These are phyloP conservation scores for Synergus itoensis DNA, from an alignment of 2,888 invertebrate species.

Conservation along the genomic window DNA sequence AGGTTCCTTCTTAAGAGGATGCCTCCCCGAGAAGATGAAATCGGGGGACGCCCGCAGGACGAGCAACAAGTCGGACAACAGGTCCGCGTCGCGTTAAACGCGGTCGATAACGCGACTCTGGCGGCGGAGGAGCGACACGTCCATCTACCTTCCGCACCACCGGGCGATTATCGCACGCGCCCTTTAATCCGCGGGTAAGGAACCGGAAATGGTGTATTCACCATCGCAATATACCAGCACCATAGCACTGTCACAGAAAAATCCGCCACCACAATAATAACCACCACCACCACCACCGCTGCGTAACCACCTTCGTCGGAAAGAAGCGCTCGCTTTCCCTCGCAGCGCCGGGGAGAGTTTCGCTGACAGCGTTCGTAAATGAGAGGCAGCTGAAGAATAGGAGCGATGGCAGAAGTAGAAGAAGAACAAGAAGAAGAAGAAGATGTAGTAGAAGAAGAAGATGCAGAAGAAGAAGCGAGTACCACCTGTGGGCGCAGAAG, in stretches of 20 bases:
- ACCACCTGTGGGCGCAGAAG: slow-evolving; percentile 78
- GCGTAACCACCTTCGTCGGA: slow-evolving; percentile 43
- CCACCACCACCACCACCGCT: slow-evolving; percentile 42
- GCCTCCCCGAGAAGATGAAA: slow-evolving; percentile 48
- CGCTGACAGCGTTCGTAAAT: slow-evolving; percentile 38
- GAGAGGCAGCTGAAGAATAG: slow-evolving; percentile 28
- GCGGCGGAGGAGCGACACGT: slow-evolving; percentile 53
- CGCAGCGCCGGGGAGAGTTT: slow-evolving; percentile 44
- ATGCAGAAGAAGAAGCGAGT: slow-evolving; percentile 62
- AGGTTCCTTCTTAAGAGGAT: slow-evolving; percentile 45
- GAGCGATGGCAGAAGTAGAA: slow-evolving; percentile 27
- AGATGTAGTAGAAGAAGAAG: slow-evolving; percentile 42
- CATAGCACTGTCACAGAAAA: neutral
- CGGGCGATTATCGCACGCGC: slow-evolving; percentile 21
- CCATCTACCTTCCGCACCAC: slow-evolving; percentile 43
- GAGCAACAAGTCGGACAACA: slow-evolving; percentile 78
- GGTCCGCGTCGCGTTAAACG: slow-evolving; percentile 69
- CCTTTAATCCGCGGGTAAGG: neutral
- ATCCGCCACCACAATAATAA: neutral
- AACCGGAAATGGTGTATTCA: neutral
- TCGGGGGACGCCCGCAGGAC: slow-evolving; percentile 60
- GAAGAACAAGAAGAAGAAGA: slow-evolving; percentile 30
- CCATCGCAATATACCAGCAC: neutral
- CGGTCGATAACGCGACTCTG: slow-evolving; percentile 59
- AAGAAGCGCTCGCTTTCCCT: slow-evolving; percentile 45